Percentiles rank a stretch among this genome's conserved stretches.
phyloP scores from a whole-genome alignment of 1,140 invertebrate species.

The Pseudachorutes palmiensis region DNA sequence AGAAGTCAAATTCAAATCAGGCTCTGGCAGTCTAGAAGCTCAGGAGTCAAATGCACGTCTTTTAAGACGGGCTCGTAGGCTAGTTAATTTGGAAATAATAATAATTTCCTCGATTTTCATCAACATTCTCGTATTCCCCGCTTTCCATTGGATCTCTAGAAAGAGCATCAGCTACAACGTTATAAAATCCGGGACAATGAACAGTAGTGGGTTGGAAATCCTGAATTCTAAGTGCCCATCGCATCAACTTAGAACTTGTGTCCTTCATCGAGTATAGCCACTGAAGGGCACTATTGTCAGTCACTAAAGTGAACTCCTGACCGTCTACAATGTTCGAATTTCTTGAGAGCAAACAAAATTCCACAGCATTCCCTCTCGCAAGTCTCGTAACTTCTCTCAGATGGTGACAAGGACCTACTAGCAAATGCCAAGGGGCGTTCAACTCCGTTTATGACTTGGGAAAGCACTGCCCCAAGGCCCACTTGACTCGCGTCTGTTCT shows the following conservation, averaged over 20 bases:
- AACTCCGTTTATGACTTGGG: background rate
- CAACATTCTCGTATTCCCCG: no score
- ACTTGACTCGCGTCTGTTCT: constrained; percentile 9
- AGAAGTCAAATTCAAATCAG: no score
- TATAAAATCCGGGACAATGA: constrained; percentile 37
- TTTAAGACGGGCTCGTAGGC: no score
- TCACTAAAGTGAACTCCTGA: constrained; percentile 46
- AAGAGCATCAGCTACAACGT: constrained; percentile 23
- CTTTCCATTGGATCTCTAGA: constrained; percentile 28
- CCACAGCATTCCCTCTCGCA: constrained; percentile 49
- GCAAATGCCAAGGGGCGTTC: constrained; percentile 43
- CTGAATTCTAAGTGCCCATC: no score
- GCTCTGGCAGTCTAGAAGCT: no score
- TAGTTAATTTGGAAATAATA: no score
- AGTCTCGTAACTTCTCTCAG: constrained; percentile 45
- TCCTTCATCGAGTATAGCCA: constrained; percentile 45
- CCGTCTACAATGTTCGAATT: constrained; percentile 47
- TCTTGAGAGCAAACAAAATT: constrained; percentile 45
- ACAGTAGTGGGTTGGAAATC: constrained; percentile 38
- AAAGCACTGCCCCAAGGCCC: constrained; percentile 10
- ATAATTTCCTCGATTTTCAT: no score
- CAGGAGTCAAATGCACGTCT: no score
- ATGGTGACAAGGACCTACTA: constrained; percentile 41
- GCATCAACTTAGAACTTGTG: no score
- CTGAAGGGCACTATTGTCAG: constrained; percentile 46